Conservation (phyloP, 2,113 vertebrate genomes). For the Opisthocomus hoazin region DNA sequence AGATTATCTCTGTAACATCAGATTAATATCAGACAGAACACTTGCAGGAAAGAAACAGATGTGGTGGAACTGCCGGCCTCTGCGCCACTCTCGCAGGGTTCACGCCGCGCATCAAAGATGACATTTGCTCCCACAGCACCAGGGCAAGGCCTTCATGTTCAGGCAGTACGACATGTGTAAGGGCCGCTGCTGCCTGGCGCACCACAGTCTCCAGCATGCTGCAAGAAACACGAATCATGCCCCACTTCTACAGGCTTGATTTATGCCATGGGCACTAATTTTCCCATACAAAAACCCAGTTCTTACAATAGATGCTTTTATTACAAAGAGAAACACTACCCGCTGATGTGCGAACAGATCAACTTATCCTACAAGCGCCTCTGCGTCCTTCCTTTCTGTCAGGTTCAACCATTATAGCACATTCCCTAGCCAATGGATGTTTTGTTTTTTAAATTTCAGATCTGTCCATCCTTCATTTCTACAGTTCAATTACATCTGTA, state of each 20-base stretch:
- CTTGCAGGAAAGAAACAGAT: not conserved
- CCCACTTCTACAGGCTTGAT: not conserved
- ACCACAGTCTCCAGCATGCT: not conserved
- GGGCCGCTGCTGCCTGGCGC: not conserved
- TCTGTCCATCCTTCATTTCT: not conserved
- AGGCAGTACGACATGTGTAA: not conserved
- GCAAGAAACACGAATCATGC: not conserved
- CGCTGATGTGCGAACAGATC: not conserved
- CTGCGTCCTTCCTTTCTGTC: not conserved
- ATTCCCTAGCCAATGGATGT: accelerated
- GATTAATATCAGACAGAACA: not conserved
- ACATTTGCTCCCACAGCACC: not conserved
- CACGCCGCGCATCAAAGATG: not conserved
- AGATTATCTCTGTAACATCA: not conserved
- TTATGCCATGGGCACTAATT: not conserved
- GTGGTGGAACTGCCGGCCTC: not conserved
- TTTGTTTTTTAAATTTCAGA: not conserved
- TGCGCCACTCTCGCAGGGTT: accelerated
- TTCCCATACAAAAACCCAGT: not conserved
- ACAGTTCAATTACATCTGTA: not conserved
- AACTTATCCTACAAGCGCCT: not conserved
- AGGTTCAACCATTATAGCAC: not conserved
- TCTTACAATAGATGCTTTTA: not conserved
- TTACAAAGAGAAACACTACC: not conserved
- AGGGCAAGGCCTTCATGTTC: not conserved